phyloP scores from a whole-genome alignment of 2,888 invertebrate species.

The Sisyra nigra region DNA sequence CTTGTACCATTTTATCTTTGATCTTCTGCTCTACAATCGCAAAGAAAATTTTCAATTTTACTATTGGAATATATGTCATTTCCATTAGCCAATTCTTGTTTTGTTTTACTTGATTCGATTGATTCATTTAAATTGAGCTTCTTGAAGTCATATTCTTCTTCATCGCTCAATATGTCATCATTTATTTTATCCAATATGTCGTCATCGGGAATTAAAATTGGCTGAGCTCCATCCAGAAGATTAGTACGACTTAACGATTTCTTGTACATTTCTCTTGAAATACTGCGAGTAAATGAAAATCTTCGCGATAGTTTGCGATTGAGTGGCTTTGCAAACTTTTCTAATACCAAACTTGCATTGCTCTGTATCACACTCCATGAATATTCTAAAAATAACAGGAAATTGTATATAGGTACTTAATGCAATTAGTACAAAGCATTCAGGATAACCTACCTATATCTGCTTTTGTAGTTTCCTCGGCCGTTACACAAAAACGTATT shows the following conservation, averaged over 20 bases:
- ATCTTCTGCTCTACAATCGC: no score
- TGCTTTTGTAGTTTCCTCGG: constrained; percentile 57
- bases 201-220: constrained; percentile 32
- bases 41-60: neutral
- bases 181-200: neutral
- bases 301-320: constrained; percentile 34
- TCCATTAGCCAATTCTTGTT: neutral
- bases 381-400: constrained; percentile 25
- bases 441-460: constrained; percentile 35
- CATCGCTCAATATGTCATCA: neutral
- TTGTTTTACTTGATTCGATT: neutral
- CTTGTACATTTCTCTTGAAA: constrained; percentile 35
- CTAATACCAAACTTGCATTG: constrained; percentile 27
- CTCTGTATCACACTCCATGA: constrained; percentile 45
- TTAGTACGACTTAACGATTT: constrained; percentile 33
- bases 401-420: neutral
- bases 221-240: constrained; percentile 35
- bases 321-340: constrained; percentile 23
- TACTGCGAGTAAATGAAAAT: constrained; percentile 38
- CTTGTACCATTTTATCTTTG: no score
- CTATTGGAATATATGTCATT: neutral
- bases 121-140: neutral
- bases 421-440: neutral
- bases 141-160: neutral
- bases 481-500: constrained; percentile 64